Evolutionary conservation across 2,797 vertebrate species (phyloP).

Genomic region (Pteropus rufus): DNA sequence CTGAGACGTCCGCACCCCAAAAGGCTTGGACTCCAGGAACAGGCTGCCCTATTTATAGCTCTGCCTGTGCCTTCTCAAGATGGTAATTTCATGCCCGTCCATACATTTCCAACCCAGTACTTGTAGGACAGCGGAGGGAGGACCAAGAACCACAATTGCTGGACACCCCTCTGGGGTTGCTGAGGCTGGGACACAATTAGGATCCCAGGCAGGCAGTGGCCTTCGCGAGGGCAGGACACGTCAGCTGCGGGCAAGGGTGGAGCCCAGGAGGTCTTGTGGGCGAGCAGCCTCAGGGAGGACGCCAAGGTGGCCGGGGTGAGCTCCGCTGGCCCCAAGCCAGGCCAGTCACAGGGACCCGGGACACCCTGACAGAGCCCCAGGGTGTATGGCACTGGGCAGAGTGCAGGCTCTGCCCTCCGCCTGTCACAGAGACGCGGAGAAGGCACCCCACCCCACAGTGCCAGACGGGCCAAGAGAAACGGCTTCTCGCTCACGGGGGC

Average conservation of each 20-base stretch:
- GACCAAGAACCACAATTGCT: conserved; percentile 70
- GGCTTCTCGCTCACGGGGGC: rapidly evolving
- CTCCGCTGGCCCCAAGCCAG: too few species aligned
- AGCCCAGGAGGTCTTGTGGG: rapidly evolving
- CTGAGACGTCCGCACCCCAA: not conserved
- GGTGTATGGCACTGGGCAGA: rapidly evolving
- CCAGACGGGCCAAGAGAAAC: not conserved
- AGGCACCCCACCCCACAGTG: rapidly evolving
- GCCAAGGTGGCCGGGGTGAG: rapidly evolving
- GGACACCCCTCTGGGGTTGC: not conserved
- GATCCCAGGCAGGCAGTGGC: not conserved
- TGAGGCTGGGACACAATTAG: not conserved
- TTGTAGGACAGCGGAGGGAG: conserved; percentile 56
- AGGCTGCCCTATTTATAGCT: conserved; percentile 68
- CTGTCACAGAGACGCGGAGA: rapidly evolving
- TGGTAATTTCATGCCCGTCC: conserved; percentile 52
- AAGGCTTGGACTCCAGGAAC: not conserved
- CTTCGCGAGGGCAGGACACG: not conserved
- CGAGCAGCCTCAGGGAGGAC: not conserved
- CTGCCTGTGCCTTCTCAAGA: conserved; percentile 37
- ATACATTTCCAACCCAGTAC: conserved; percentile 56
- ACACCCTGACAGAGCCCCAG: rapidly evolving
- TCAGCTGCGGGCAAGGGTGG: not conserved
- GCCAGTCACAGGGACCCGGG: rapidly evolving
- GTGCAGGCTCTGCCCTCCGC: not conserved